Conservation (phyloP, 2,113 vertebrate genomes). For the Chroicocephalus ridibundus region DNA sequence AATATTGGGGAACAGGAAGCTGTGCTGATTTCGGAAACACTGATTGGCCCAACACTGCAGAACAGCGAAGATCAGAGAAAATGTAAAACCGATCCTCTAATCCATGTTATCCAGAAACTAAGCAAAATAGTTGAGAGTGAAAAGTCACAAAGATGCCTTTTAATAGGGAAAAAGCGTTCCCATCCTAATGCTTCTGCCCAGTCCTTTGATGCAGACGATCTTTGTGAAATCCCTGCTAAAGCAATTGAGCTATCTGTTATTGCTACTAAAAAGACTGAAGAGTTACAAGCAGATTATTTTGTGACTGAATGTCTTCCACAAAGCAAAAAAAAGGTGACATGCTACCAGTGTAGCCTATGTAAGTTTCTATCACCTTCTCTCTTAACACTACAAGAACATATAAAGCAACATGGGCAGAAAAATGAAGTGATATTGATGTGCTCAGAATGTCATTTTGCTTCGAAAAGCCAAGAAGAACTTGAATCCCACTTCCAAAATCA, state of each 20-base stretch:
- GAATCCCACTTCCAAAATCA: slow-evolving; percentile 87
- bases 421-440: slow-evolving; percentile 93
- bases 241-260: slow-evolving; percentile 66
- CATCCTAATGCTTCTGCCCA: slow-evolving; percentile 44
- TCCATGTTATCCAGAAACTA: slow-evolving; percentile 95
- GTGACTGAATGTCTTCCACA: slow-evolving; percentile 47
- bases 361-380: slow-evolving; percentile 87
- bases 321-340: slow-evolving; percentile 78
- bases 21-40: slow-evolving; percentile 74
- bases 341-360: slow-evolving; percentile 94
- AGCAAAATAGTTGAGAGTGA: slow-evolving; percentile 93
- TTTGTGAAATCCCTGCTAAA: slow-evolving; percentile 73
- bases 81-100: slow-evolving; percentile 86
- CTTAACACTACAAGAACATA: slow-evolving; percentile 84
- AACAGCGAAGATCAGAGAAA: slow-evolving; percentile 57
- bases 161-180: slow-evolving; percentile 84
- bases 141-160: slow-evolving; percentile 81
- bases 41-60: slow-evolving; percentile 65
- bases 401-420: slow-evolving; percentile 90
- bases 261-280: slow-evolving; percentile 51
- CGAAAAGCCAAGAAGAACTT: slow-evolving; percentile 86
- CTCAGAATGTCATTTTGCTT: slow-evolving; percentile 88
- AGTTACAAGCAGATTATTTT: slow-evolving; percentile 39
- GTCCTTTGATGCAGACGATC: slow-evolving; percentile 47
- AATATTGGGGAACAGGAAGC: slow-evolving; percentile 77